A percentile compares a stretch with the other conserved stretches of the same genome.
phyloP scores from a whole-genome alignment of 2,888 invertebrate species.

The Tridacna crocea region DNA sequence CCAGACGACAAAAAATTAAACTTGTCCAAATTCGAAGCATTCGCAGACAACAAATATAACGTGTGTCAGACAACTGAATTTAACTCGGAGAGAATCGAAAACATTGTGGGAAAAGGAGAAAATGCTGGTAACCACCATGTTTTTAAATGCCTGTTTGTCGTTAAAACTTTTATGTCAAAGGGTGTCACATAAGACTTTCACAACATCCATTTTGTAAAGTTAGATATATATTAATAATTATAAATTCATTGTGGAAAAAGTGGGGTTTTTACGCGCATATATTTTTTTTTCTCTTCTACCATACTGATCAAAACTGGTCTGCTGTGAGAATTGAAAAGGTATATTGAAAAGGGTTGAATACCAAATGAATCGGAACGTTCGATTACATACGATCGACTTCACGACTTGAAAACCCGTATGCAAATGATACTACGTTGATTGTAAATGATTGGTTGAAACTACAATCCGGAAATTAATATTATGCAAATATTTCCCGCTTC shows the following conservation, averaged over 20 bases:
- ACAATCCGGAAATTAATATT: constrained; percentile 3
- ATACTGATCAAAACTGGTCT: too few relatives aligned
- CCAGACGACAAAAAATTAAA: not conserved
- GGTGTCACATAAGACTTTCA: too few relatives aligned
- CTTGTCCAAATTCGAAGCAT: not conserved
- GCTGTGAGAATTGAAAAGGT: too few relatives aligned
- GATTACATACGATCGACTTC: not conserved
- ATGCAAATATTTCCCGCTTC: constrained; percentile 25
- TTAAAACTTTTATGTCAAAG: too few relatives aligned
- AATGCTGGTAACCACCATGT: not conserved
- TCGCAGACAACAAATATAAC: not conserved
- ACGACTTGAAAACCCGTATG: not conserved
- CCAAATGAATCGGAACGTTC: constrained; percentile 20
- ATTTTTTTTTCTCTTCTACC: not conserved
- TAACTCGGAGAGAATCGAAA: not conserved
- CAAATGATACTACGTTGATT: constrained; percentile 13
- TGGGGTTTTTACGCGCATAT: too few relatives aligned
- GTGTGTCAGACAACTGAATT: not conserved
- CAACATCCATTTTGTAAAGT: too few relatives aligned
- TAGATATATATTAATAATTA: too few relatives aligned
- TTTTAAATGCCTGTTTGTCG: too few relatives aligned
- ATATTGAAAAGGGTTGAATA: not conserved
- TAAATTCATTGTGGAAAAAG: too few relatives aligned
- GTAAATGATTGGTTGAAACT: not conserved
- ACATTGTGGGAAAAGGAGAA: constrained; percentile 8